A percentile compares a stretch with the other conserved stretches of the same genome.
phyloP scores from a whole-genome alignment of 1,140 invertebrate genomes.

The Plutomurus gul region DNA sequence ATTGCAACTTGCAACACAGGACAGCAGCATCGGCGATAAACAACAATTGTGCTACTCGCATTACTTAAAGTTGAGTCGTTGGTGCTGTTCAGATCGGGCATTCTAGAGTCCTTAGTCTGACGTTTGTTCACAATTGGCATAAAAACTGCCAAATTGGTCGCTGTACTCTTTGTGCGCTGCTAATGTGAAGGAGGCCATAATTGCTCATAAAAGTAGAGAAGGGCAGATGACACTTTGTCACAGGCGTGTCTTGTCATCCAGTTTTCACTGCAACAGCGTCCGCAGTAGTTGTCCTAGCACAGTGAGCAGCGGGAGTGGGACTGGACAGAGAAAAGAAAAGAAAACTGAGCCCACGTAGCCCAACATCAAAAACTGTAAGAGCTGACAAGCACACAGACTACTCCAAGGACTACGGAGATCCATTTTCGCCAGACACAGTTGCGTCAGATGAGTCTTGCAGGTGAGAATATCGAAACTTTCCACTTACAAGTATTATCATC shows the following conservation, averaged over 20 bases:
- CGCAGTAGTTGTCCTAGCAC: neutral
- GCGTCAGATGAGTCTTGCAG: neutral
- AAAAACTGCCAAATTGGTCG: neutral
- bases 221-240: conserved; percentile 6
- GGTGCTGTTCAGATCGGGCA: neutral
- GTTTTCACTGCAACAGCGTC: neutral
- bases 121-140: neutral
- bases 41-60: neutral
- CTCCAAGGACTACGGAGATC: neutral
- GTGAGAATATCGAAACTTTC: conserved; percentile 23
- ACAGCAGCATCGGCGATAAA: conserved; percentile 1
- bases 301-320: neutral
- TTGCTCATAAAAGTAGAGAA: conserved; percentile 1
- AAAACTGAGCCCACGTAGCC: too few species aligned
- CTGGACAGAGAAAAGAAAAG: too few species aligned
- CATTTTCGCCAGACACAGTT: neutral
- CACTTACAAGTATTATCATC: too few species aligned
- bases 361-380: neutral
- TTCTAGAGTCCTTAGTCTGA: too few species aligned
- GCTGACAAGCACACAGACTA: neutral
- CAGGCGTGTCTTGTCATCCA: neutral
- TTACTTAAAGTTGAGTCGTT: neutral
- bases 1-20: neutral
- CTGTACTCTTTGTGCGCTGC: too few species aligned
- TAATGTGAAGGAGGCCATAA: too few species aligned